Percentiles rank a stretch among this genome's conserved stretches.
These are phyloP conservation scores for Platerodrilus igneus DNA, from an alignment of 2,888 invertebrate species.

Conservation along the genomic window DNA sequence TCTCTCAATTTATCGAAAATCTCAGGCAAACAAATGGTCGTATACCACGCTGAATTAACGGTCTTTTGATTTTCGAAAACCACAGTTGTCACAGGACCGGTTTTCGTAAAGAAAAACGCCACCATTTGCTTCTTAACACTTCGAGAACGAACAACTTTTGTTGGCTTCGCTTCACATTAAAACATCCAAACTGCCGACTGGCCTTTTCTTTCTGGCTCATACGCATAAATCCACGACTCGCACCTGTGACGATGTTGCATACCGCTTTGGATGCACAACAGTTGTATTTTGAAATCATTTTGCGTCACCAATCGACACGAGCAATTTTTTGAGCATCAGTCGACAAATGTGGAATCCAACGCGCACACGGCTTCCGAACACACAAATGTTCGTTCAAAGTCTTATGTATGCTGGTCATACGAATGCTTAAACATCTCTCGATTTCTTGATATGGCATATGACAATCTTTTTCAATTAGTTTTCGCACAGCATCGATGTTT, in stretches of 20 bases:
- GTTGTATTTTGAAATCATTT: constrained; percentile 28
- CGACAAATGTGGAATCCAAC: too few relatives aligned
- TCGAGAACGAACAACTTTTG: too few relatives aligned
- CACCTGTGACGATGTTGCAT: constrained; percentile 23
- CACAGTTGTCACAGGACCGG: constrained; percentile 20
- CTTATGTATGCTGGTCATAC: too few relatives aligned
- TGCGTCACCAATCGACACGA: constrained; percentile 29
- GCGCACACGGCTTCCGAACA: too few relatives aligned
- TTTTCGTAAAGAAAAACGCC: constrained; percentile 28
- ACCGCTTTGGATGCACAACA: constrained; percentile 25
- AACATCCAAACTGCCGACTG: constrained; percentile 16
- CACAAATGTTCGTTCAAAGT: too few relatives aligned
- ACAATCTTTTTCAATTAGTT: too few relatives aligned
- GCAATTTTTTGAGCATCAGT: too few relatives aligned
- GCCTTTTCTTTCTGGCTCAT: too few relatives aligned
- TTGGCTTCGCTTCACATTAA: too few relatives aligned
- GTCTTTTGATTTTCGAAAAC: constrained; percentile 18
- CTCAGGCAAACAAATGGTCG: constrained; percentile 29
- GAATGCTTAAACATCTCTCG: too few relatives aligned
- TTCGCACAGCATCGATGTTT: too few relatives aligned
- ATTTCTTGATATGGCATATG: too few relatives aligned
- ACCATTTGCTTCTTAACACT: constrained; percentile 34
- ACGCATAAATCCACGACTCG: constrained; percentile 30
- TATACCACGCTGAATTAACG: constrained; percentile 32
- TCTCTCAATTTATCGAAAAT: constrained; percentile 6